These are phyloP conservation scores for Eupleurogrammus muticus DNA, from an alignment of 2,797 vertebrate species.

Conservation along the genomic window DNA sequence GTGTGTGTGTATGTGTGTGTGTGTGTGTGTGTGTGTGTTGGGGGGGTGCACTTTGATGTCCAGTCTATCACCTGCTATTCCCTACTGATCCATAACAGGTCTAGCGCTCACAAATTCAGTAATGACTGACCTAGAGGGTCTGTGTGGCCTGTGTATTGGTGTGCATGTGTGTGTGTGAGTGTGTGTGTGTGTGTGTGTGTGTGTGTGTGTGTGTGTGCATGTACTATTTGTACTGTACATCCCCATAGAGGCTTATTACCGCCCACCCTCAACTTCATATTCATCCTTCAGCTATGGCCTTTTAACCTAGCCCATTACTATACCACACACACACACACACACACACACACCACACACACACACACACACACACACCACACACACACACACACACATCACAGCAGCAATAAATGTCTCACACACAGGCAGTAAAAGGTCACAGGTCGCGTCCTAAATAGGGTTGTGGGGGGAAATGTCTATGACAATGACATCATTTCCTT, in stretches of 20 bases:
- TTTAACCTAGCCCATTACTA: conserved; percentile 62
- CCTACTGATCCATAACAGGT: conserved; percentile 37
- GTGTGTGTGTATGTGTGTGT: conserved; percentile 24
- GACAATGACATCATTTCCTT: conserved; percentile 54
- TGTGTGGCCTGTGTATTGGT: conserved; percentile 4
- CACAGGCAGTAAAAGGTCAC: conserved; percentile 40
- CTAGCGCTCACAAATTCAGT: conserved; percentile 45
- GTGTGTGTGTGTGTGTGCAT: not conserved
- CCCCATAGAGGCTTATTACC: conserved; percentile 20
- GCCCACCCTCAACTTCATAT: not conserved
- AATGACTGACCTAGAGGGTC: conserved; percentile 33
- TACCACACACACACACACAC: conserved; percentile 15
- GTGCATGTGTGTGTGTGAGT: conserved; percentile 3
- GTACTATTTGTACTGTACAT: not conserved
- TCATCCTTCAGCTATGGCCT: conserved; percentile 57
- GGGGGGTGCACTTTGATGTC: conserved; percentile 37
- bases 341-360: conserved; percentile 40
- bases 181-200: conserved; percentile 9
- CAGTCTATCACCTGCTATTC: conserved; percentile 63
- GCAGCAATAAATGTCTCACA: conserved; percentile 39
- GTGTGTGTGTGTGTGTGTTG: conserved; percentile 16
- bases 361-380: conserved; percentile 18
- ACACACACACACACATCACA: conserved; percentile 15
- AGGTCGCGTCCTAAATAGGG: conserved; percentile 50
- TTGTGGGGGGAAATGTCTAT: conserved; percentile 16